Conservation (phyloP, 2,888 invertebrate genomes). For the Phyllotreta cruciferae region DNA sequence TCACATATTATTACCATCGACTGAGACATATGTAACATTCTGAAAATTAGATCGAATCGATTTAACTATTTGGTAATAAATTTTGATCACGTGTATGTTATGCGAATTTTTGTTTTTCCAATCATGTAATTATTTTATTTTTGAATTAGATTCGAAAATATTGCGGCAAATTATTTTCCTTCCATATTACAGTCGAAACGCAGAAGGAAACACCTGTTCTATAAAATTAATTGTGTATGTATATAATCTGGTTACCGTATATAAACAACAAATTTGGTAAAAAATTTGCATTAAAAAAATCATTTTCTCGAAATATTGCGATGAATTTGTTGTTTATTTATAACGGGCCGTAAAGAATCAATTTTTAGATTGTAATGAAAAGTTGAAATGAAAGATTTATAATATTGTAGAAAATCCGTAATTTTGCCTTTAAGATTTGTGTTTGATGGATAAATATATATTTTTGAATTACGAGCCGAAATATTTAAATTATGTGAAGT, state of each 20-base stretch:
- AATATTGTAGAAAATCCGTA: conserved; percentile 42
- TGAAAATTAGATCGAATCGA: no score
- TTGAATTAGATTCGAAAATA: no score
- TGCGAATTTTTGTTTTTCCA: no score
- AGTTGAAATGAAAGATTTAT: conserved; percentile 10
- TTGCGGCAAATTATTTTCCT: no score
- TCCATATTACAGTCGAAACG: no score
- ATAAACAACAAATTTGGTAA: not conserved
- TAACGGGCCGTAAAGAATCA: conserved; percentile 7
- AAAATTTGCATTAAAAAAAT: no score
- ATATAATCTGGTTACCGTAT: conserved; percentile 1
- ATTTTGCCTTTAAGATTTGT: conserved; percentile 55
- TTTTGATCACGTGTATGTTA: no score
- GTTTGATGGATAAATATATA: conserved; percentile 53
- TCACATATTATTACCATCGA: no score
- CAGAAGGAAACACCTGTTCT: no score
- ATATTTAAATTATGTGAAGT: conserved; percentile 35
- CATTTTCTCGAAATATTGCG: not conserved
- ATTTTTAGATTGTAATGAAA: conserved; percentile 8
- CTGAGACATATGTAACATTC: no score
- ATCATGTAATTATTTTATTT: no score
- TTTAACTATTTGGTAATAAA: no score
- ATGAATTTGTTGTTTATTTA: conserved; percentile 15
- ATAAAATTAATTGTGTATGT: not conserved
- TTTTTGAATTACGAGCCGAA: conserved; percentile 46